Conservation (phyloP, 1,140 invertebrate species). For the Protaetia brevitarsis region DNA sequence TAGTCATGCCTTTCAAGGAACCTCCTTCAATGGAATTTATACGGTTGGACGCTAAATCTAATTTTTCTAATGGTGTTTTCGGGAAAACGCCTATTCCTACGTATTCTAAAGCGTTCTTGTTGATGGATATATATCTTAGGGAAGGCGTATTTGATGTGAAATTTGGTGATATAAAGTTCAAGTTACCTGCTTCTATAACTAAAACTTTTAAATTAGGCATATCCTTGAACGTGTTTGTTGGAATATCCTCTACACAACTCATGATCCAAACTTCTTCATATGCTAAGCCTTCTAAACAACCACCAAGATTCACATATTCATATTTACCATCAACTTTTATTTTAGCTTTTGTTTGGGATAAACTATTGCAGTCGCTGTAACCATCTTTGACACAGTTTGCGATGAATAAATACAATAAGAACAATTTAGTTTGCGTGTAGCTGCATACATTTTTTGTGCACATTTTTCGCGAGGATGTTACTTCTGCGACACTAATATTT, state of each 20-base stretch:
- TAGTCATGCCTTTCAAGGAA: not conserved
- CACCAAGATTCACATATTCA: not conserved
- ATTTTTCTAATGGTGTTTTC: not conserved
- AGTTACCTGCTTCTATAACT: not conserved
- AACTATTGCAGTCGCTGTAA: not conserved
- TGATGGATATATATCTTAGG: not conserved
- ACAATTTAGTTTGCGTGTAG: not conserved
- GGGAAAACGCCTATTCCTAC: not conserved
- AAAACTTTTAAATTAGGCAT: not conserved
- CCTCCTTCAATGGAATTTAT: not conserved
- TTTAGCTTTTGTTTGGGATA: not conserved
- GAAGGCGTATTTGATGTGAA: not conserved
- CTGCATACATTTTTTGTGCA: not conserved
- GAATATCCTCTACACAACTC: not conserved
- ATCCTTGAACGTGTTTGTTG: not conserved
- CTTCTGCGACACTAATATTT: not conserved
- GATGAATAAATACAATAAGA: not conserved
- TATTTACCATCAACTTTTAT: not conserved
- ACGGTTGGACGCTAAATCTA: not conserved
- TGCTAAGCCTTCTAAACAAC: not conserved
- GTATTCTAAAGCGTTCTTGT: not conserved
- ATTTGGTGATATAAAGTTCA: not conserved
- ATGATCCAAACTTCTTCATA: not conserved
- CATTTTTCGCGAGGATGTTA: conserved; percentile 7
- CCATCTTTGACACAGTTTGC: not conserved